Evolutionary conservation across 2,113 vertebrate genomes (phyloP).

Genomic region (Sceloporus tristichus): DNA sequence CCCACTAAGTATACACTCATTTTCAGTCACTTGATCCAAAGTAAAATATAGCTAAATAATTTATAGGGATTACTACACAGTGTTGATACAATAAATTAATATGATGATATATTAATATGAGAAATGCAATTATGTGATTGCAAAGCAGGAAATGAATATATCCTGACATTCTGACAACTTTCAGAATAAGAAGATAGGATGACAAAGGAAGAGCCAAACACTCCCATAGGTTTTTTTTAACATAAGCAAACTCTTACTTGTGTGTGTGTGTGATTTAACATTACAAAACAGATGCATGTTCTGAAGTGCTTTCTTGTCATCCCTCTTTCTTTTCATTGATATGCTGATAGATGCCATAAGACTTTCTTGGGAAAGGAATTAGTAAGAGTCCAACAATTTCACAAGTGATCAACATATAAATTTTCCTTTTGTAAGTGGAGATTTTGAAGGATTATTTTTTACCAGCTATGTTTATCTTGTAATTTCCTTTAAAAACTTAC

Average conservation of each 20-base stretch:
- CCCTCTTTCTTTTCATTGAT: neutral
- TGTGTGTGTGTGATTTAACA: neutral
- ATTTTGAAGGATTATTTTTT: conserved; percentile 23
- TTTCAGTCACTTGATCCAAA: neutral
- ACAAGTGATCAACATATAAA: neutral
- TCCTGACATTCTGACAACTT: neutral
- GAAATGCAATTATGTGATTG: conserved; percentile 13
- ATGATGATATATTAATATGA: conserved; percentile 8
- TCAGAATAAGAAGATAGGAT: neutral
- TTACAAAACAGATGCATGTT: too few species aligned
- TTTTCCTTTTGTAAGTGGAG: neutral
- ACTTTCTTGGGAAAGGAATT: neutral
- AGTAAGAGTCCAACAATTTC: neutral
- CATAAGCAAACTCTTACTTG: neutral
- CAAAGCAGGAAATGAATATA: neutral
- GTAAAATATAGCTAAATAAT: neutral
- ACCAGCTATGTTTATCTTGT: conserved; percentile 6
- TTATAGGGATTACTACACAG: conserved; percentile 1
- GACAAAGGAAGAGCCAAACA: neutral
- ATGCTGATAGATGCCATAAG: conserved; percentile 1
- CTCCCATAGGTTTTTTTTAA: conserved; percentile 5
- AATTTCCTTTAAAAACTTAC: conserved; percentile 19
- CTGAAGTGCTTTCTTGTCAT: neutral
- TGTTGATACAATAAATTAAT: conserved; percentile 20
- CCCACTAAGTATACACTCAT: neutral